These are phyloP conservation scores for Poecilia wingei DNA, from an alignment of 2,797 vertebrate species.

Conservation along the genomic window DNA sequence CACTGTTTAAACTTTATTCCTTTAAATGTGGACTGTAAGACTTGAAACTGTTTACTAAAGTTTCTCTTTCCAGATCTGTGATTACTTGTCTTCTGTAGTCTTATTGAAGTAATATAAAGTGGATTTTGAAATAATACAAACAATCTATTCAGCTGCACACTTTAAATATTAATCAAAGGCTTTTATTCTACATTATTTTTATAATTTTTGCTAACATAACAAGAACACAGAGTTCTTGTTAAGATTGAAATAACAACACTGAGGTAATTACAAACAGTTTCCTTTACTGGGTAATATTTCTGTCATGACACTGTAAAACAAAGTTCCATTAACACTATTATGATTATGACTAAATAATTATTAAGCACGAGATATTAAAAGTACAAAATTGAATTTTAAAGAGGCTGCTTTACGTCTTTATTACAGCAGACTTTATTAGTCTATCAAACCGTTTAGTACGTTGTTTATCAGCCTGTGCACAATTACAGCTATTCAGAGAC, in stretches of 20 bases:
- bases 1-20: not conserved
- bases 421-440: not conserved
- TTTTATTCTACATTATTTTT: not conserved
- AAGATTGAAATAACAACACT: not conserved
- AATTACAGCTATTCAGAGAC: conserved; percentile 5
- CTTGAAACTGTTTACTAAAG: not conserved
- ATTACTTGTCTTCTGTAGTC: not conserved
- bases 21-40: not conserved
- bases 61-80: not conserved
- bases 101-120: not conserved
- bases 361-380: not conserved
- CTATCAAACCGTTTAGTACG: conserved; percentile 9
- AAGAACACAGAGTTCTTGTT: not conserved
- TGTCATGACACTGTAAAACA: not conserved
- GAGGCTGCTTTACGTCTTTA: not conserved
- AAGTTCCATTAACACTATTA: not conserved
- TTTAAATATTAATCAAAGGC: not conserved
- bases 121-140: not conserved
- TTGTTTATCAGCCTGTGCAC: conserved; percentile 1
- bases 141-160: not conserved
- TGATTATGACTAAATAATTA: not conserved
- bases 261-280: not conserved
- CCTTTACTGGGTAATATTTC: not conserved
- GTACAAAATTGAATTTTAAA: conserved; percentile 6
- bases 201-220: not conserved